Percentiles rank a stretch among this genome's conserved stretches.
These are phyloP conservation scores for Istiophorus platypterus DNA, from an alignment of 2,113 vertebrate species.

Conservation along the genomic window DNA sequence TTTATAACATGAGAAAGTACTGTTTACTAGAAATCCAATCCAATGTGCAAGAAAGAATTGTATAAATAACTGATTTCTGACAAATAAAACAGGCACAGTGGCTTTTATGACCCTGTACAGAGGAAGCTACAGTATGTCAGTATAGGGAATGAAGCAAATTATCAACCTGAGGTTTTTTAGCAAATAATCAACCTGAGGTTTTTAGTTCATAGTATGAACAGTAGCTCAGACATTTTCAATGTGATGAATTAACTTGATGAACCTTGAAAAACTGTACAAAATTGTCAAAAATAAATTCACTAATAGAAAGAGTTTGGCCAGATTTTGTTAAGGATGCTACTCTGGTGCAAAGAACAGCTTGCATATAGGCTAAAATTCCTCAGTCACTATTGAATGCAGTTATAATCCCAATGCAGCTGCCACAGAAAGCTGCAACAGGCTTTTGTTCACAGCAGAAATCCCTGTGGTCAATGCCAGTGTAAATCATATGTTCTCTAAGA, in stretches of 20 bases:
- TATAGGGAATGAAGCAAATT: background rate
- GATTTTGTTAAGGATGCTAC: too few species aligned
- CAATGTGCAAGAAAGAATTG: background rate
- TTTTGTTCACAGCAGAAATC: constrained; percentile 3
- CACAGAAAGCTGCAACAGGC: constrained; percentile 14
- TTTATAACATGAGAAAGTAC: background rate
- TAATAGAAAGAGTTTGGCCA: too few species aligned
- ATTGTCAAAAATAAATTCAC: too few species aligned
- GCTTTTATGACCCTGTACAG: background rate
- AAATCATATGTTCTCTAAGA: constrained; percentile 36
- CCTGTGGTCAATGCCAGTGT: constrained; percentile 8
- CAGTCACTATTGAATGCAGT: background rate
- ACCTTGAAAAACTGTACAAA: background rate
- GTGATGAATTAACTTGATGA: background rate
- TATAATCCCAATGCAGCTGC: constrained; percentile 28
- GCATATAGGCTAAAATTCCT: constrained; percentile 15
- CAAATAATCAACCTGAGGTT: background rate
- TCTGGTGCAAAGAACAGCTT: background rate
- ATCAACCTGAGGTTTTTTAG: background rate
- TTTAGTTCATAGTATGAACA: background rate
- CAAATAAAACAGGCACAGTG: background rate
- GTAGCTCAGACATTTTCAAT: background rate
- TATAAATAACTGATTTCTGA: constrained; percentile 12
- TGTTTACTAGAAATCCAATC: background rate
- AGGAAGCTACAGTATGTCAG: background rate